A percentile compares a stretch with the other conserved stretches of the same genome.
Evolutionary conservation across 2,797 vertebrate species (phyloP).

Genomic region (Vipera latastei): DNA sequence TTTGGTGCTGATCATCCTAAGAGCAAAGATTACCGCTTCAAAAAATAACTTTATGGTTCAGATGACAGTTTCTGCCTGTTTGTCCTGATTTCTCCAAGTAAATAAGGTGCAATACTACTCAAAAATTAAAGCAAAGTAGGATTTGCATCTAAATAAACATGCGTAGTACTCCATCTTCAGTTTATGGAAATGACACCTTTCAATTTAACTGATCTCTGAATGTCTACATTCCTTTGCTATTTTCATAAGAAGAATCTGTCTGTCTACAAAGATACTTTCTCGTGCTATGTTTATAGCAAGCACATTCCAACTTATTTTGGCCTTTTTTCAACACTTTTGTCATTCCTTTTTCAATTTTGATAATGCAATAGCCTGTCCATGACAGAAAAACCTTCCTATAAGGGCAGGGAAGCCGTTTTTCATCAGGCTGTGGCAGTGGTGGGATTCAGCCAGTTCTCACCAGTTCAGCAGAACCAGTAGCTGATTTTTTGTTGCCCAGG

Average conservation of each 20-base stretch:
- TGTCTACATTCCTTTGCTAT: neutral
- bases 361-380: neutral
- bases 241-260: fast-evolving
- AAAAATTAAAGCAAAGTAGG: neutral
- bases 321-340: neutral
- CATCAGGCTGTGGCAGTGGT: neutral
- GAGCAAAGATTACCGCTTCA: neutral
- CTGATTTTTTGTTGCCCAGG: too few relatives aligned
- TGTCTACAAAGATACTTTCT: neutral
- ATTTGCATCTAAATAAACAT: neutral
- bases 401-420: neutral
- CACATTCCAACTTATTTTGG: neutral
- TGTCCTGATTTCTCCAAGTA: neutral
- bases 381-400: neutral
- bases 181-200: neutral
- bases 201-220: fast-evolving
- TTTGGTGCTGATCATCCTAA: neutral
- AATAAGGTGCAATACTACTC: neutral
- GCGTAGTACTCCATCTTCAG: neutral
- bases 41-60: neutral
- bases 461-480: too few relatives aligned
- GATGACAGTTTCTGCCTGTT: neutral
- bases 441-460: too few relatives aligned
- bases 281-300: neutral
- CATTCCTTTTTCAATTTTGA: neutral